These are phyloP conservation scores for Brachyptera putata DNA, from an alignment of 2,888 invertebrate genomes.

Conservation along the genomic window DNA sequence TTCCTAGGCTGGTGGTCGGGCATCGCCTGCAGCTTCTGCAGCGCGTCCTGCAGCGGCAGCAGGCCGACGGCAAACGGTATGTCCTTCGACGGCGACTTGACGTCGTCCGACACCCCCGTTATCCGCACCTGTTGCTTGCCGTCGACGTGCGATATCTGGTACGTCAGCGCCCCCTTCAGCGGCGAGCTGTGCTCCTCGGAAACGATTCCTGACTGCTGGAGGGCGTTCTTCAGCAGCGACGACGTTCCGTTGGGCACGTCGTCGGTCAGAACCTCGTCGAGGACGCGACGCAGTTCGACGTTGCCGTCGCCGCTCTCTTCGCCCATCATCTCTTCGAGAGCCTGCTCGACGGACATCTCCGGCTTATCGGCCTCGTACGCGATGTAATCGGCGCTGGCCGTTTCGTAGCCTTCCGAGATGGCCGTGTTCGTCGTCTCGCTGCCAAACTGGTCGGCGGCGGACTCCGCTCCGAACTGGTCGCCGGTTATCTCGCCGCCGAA, in stretches of 20 bases:
- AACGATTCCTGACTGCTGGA: background rate
- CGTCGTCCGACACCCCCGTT: background rate
- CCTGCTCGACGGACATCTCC: slow-evolving; percentile 35
- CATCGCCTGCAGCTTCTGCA: slow-evolving; percentile 46
- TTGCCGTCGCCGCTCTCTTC: background rate
- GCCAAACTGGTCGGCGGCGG: background rate
- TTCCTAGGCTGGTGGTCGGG: slow-evolving; percentile 46
- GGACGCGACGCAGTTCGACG: background rate
- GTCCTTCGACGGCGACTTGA: slow-evolving; percentile 41
- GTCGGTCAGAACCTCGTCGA: background rate
- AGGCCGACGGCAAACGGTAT: slow-evolving; percentile 47
- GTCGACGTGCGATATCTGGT: background rate
- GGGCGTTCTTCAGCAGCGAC: slow-evolving; percentile 14
- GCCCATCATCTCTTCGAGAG: slow-evolving; percentile 36
- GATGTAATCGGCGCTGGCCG: background rate
- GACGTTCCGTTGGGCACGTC: background rate
- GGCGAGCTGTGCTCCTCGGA: too few species aligned
- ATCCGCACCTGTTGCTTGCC: background rate
- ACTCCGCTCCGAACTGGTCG: too few species aligned
- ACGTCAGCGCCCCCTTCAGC: background rate
- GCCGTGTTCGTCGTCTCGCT: background rate
- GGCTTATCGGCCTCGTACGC: slow-evolving; percentile 4
- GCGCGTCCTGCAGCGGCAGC: slow-evolving; percentile 43
- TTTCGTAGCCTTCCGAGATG: too few species aligned
- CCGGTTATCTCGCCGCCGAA: too few species aligned